Percentiles rank a stretch among this genome's conserved stretches.
phyloP scores from a whole-genome alignment of 2,113 vertebrate species.

The Protobothrops mucrosquamatus region DNA sequence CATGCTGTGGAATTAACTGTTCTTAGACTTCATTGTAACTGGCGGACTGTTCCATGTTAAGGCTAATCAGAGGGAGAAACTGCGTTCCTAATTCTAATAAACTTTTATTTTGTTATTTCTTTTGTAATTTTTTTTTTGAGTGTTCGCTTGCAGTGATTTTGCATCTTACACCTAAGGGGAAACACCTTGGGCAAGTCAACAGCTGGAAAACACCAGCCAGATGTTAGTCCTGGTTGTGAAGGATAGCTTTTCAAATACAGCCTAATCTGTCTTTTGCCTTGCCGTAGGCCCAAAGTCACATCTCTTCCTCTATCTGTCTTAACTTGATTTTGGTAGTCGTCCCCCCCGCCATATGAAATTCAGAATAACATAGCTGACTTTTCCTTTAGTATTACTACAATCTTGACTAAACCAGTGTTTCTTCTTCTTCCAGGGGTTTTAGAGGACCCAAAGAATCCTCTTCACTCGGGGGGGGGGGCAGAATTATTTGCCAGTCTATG shows the following conservation, averaged over 20 bases:
- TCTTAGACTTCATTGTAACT: conserved; percentile 71
- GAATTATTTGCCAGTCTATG: background rate
- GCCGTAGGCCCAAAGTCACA: background rate
- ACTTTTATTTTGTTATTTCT: conserved; percentile 62
- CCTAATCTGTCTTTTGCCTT: background rate
- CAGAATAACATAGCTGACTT: background rate
- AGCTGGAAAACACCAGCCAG: background rate
- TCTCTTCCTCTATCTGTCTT: background rate
- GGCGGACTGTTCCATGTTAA: conserved; percentile 64
- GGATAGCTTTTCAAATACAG: background rate
- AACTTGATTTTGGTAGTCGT: background rate
- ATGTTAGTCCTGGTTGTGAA: background rate
- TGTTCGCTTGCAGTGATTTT: conserved; percentile 44
- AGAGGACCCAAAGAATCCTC: background rate
- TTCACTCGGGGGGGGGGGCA: background rate
- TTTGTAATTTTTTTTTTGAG: conserved; percentile 42
- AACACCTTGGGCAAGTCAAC: background rate
- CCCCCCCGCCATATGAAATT: background rate
- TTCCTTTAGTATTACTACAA: background rate
- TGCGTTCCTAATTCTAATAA: conserved; percentile 65
- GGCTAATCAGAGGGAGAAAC: conserved; percentile 68
- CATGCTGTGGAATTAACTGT: conserved; percentile 68
- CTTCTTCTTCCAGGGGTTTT: background rate
- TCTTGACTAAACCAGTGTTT: background rate
- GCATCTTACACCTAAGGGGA: background rate